Evolutionary conservation across 2,888 invertebrate species (phyloP).

Genomic region (Isotomurus palustris): DNA sequence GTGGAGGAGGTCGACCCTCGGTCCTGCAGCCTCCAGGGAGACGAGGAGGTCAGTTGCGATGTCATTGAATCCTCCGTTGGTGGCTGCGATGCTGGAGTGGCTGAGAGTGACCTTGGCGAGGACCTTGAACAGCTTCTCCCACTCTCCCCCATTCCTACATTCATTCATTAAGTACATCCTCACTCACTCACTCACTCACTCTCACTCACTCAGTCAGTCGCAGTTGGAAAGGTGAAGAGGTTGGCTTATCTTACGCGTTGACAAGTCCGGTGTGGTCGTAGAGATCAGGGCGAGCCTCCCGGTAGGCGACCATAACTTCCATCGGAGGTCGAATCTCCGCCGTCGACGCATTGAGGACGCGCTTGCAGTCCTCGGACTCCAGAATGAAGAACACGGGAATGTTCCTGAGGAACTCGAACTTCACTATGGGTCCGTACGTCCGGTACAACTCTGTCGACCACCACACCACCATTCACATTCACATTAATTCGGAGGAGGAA

Average conservation of each 20-base stretch:
- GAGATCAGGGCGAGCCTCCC: slow-evolving; percentile 67
- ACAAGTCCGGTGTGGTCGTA: slow-evolving; percentile 77
- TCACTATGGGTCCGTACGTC: slow-evolving; percentile 67
- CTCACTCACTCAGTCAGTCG: too few relatives aligned
- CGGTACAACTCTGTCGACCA: background rate
- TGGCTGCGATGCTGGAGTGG: too few relatives aligned
- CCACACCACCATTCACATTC: too few relatives aligned
- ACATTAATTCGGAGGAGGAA: too few relatives aligned
- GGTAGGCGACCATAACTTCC: slow-evolving; percentile 67
- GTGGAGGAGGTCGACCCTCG: slow-evolving; percentile 77
- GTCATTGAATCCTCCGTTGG: too few relatives aligned
- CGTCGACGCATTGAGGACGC: slow-evolving; percentile 62
- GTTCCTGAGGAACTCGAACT: slow-evolving; percentile 71
- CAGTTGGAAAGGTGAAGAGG: background rate
- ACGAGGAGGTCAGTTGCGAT: too few relatives aligned
- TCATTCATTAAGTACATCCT: too few relatives aligned
- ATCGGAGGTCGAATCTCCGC: slow-evolving; percentile 75
- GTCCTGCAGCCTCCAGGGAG: slow-evolving; percentile 68
- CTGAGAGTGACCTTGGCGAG: too few relatives aligned
- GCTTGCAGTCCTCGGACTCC: slow-evolving; percentile 67
- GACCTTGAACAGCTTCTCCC: slow-evolving; percentile 68
- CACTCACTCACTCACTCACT: background rate
- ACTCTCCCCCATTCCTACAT: slow-evolving; percentile 68
- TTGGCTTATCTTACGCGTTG: slow-evolving; percentile 66
- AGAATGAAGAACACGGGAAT: slow-evolving; percentile 69